phyloP scores from a whole-genome alignment of 2,888 invertebrate genomes.

The Venusia cambrica region DNA sequence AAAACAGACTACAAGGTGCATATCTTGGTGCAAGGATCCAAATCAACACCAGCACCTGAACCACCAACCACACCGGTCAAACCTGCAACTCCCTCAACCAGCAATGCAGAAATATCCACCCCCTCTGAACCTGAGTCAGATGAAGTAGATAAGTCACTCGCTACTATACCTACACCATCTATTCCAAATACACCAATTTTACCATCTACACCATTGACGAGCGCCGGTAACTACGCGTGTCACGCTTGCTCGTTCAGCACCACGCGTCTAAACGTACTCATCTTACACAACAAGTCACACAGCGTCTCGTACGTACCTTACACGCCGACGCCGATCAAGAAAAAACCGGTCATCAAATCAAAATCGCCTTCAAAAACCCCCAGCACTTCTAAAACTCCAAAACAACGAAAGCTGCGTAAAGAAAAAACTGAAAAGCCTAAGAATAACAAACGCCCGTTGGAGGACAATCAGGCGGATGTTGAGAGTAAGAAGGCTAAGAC shows the following conservation, averaged over 20 bases:
- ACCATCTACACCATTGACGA: constrained; percentile 31
- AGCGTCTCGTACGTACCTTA: constrained; percentile 74
- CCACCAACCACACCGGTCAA: constrained; percentile 49
- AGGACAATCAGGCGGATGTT: constrained; percentile 43
- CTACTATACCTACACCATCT: constrained; percentile 13
- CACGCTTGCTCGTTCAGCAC: constrained; percentile 84
- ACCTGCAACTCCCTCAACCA: constrained; percentile 38
- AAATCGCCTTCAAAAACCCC: constrained; percentile 53
- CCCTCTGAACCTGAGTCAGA: constrained; percentile 33
- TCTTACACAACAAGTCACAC: constrained; percentile 87
- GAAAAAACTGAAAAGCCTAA: constrained; percentile 56
- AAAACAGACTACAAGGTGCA: constrained; percentile 83
- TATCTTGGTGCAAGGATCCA: constrained; percentile 82
- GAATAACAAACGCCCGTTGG: constrained; percentile 63
- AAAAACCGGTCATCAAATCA: constrained; percentile 46
- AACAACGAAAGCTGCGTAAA: constrained; percentile 51
- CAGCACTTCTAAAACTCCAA: constrained; percentile 48
- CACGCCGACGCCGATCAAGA: constrained; percentile 65
- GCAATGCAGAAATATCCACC: constrained; percentile 31
- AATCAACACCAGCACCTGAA: constrained; percentile 41
- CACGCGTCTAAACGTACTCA: constrained; percentile 86
- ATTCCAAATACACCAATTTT: constrained; percentile 31
- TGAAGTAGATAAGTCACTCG: constrained; percentile 14
- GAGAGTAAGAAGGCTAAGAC: constrained; percentile 77
- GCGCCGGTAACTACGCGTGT: constrained; percentile 79